Conservation (phyloP, 2,113 vertebrate species). For the Proterorhinus semilunaris region DNA sequence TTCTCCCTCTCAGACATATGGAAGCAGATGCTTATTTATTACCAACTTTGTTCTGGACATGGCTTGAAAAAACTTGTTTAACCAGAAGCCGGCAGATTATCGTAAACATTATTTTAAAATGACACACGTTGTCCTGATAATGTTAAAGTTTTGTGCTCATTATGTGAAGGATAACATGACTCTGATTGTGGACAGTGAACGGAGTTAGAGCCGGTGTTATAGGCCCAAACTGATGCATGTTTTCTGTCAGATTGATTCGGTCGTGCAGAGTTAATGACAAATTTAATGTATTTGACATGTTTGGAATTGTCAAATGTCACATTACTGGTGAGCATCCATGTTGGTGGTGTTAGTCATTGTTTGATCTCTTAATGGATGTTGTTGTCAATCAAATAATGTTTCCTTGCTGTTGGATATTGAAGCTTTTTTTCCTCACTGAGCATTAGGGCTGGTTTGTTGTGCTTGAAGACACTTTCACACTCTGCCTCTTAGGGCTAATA, state of each 20-base stretch:
- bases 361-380: neutral
- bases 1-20: neutral
- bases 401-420: slow-evolving; percentile 2
- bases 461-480: slow-evolving; percentile 44
- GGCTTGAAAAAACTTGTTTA: neutral
- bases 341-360: neutral
- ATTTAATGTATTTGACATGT: neutral
- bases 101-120: neutral
- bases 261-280: neutral
- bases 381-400: slow-evolving; percentile 6
- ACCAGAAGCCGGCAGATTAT: neutral
- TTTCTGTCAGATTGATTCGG: neutral
- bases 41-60: neutral
- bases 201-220: slow-evolving; percentile 2
- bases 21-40: neutral
- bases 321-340: neutral
- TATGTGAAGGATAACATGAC: neutral
- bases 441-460: slow-evolving; percentile 22
- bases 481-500: slow-evolving; percentile 44
- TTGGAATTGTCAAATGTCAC: neutral
- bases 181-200: neutral
- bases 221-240: neutral
- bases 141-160: neutral
- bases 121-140: neutral
- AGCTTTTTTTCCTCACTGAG: slow-evolving; percentile 33